phyloP scores from a whole-genome alignment of 2,113 vertebrate species.

The Cepphus grylle region DNA sequence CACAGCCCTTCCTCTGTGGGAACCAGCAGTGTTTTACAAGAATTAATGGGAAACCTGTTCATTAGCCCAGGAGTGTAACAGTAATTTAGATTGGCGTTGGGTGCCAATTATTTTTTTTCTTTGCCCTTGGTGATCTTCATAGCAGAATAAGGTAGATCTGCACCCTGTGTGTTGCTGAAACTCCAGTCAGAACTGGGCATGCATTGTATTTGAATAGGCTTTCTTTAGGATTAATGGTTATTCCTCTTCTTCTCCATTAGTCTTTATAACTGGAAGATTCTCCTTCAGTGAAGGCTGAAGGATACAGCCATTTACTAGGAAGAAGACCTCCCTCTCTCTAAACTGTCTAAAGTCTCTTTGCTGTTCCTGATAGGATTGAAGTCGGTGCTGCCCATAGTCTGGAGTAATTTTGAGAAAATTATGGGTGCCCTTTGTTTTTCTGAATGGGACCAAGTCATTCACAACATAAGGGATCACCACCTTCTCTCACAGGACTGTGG shows the following conservation, averaged over 20 bases:
- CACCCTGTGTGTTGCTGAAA: background rate
- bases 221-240: background rate
- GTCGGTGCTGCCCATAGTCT: background rate
- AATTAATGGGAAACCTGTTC: background rate
- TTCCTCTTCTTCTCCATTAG: background rate
- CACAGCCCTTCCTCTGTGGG: background rate
- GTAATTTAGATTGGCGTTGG: background rate
- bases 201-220: background rate
- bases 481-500: background rate
- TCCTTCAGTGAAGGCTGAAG: constrained; percentile 8
- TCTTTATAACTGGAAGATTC: background rate
- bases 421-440: background rate
- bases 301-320: background rate
- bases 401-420: background rate
- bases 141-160: background rate
- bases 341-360: background rate
- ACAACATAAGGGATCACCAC: background rate
- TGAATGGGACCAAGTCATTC: background rate
- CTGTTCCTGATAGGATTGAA: background rate
- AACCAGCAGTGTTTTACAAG: background rate
- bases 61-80: background rate
- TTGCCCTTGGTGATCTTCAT: background rate
- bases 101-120: background rate
- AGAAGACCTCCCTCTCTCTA: background rate
- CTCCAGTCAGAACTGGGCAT: background rate